Evolutionary conservation across 2,888 invertebrate genomes (phyloP).

Genomic region (Luperina nickerlii): DNA sequence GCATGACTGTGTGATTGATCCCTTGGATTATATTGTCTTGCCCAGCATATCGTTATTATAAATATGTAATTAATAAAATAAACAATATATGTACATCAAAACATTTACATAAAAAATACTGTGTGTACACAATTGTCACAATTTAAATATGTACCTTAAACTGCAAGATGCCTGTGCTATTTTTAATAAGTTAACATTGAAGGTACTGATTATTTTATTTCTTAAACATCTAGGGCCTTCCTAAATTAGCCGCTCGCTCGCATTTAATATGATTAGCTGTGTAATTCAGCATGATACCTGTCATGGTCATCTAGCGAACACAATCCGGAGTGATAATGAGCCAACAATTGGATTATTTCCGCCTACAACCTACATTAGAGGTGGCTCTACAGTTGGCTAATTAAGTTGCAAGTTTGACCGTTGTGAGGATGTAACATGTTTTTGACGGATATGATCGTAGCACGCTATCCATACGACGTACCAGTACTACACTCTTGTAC

Average conservation of each 20-base stretch:
- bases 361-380: neutral
- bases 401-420: slow-evolving; percentile 15
- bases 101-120: slow-evolving; percentile 4
- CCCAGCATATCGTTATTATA: neutral
- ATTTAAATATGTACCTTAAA: neutral
- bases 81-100: neutral
- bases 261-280: slow-evolving; percentile 24
- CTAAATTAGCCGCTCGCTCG: neutral
- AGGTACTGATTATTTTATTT: neutral
- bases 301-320: slow-evolving; percentile 10
- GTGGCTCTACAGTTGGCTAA: slow-evolving; percentile 6
- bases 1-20: slow-evolving; percentile 1
- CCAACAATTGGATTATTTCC: slow-evolving; percentile 27
- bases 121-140: neutral
- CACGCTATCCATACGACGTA: slow-evolving; percentile 5
- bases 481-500: neutral
- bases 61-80: neutral
- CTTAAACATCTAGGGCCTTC: neutral
- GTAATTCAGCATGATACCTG: slow-evolving; percentile 13
- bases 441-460: slow-evolving; percentile 1
- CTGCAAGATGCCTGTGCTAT: slow-evolving; percentile 1
- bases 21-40: slow-evolving; percentile 1
- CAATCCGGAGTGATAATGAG: slow-evolving; percentile 12
- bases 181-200: neutral
- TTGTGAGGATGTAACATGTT: neutral